Base-by-base conservation (phyloP, 2,797 vertebrate species). In the Falco columbarius region DNA sequence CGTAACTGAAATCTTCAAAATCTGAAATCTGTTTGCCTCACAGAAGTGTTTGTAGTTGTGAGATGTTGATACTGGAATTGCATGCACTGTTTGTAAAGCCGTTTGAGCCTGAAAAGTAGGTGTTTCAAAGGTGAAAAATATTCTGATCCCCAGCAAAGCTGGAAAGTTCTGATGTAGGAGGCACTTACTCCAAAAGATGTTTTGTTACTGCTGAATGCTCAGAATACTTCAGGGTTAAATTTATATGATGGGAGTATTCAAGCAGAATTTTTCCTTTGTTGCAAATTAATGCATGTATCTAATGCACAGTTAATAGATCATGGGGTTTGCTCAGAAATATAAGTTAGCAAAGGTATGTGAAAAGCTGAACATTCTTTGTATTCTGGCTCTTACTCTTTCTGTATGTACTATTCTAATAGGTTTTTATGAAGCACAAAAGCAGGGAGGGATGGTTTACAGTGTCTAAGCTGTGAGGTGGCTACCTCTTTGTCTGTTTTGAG, bases 401-500 rank as follows among this genome's bases (percentile, higher is more conserved):
- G 3, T 61, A 9, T 54, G 19, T 47, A 23, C 21, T 6, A 9
- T 77, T 52, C 44, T 40, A 26, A 21, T 23, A 61, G 32, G 32
- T 16, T 81, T 90, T 74, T 81, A 20, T 40, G 52, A 68, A 61
- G 34, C 54, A 40, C 10, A 6, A 75, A 85, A 72, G 26, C 38
- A 59, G 58, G 27, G 56, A 75, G 80, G 58, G 61, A 16, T 74
- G 49, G n/a, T 74, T 73, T 62, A 47, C 26, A 80, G 62, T 84
- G 61, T 42, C 44, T 27, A 72, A 61, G 54, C 77, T 81, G 63
- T 76, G 88, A 84, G 56, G 29, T 80, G 38, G 9, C 46, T 85
- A 38, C 61, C 42, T 89, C 70, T 70, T 16, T 24, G 32, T 93
- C 79, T 93, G 40, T 94, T 97, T 89, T 89, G 44, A 70, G 20